Base-by-base conservation (phyloP, 2,888 invertebrate genomes). In the Caenorhabditis imperialis region DNA sequence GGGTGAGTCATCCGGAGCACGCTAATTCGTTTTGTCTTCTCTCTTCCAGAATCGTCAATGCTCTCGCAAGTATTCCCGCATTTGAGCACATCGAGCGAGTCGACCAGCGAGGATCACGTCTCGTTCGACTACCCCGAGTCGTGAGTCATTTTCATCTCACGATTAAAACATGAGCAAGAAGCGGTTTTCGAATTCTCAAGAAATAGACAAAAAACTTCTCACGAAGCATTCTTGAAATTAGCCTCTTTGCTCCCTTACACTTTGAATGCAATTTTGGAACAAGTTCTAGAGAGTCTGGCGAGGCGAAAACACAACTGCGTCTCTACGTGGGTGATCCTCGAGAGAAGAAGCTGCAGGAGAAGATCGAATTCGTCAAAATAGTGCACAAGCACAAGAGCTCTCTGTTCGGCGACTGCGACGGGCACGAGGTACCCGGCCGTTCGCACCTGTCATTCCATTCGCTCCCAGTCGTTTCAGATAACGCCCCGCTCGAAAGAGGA, bases 381-480 rank as follows among this genome's bases (percentile, higher is more conserved):
- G 75, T 79, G 7, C 44, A 45, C 30, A 63, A 75, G 48, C 63
- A 77, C 53, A 79, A 77, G 42, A 72, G 67, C 33, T 61, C 63
- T 10, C 51, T 79, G 14, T 79, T 79, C 53, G 77, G 79, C 16
- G 76, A 77, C 35, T 74, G 76, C 30, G 76, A 70, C 51, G 78
- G 74, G 22, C 63, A 67, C 30, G 75, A 75, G 42, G 75, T 69
- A 22, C 18, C 48, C 40, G n/a, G 5, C 48, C 25, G 6, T 30
- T 47, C 10, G 18, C 37, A n/a, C 20, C 23, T 33, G 38, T 14
- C 7, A 10, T 16, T n/a, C 3, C 16, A 7, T 22, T 2, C 16
- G 12, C 47, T 30, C 2, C 2, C n/a, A n/a, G n/a, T n/a, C n/a
- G n/a, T 58, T 72, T n/a, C 35, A 75, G 75, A 60, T 75, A 27